Base-by-base conservation (phyloP, 1,140 invertebrate genomes). In the Papilio polyxenes region DNA sequence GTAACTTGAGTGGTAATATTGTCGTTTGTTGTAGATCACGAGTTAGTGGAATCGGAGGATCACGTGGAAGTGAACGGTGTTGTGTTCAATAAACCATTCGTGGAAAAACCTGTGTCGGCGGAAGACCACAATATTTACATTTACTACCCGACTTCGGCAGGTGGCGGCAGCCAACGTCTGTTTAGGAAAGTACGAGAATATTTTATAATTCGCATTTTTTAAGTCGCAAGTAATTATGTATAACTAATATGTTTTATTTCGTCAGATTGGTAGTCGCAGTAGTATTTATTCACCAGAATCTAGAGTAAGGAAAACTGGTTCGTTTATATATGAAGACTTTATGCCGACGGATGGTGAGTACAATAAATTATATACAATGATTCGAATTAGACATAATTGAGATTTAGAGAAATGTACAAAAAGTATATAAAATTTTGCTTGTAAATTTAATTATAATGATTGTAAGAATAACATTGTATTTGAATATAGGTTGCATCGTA, bases 111-210 rank as follows among this genome's bases (percentile, higher is more conserved):
- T 1, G 95, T 96, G 2, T 99, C 98, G 31, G 99, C 99, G 0
- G 99, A 99, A 95, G 99, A 99, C 95, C 99, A 99, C 93, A 99
- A 99, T 92, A 99, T 99, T 90, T 99, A 99, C 92, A 99, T 99
- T 88, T 99, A 99, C 94, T 99, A 99, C 95, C 99, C 99, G 0
- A 98, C 98, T 5, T 98, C 98, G 5, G 99, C 99, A n/a, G 99
- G 99, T 4, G 98, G 97, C 4, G 99, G 99, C 3, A 99, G 98
- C 92, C 99, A 99, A 92, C 95, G 98, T 87, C 95, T 99, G 62
- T 99, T 99, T 95, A 96, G 99, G 91, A 99, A 99, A 96, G 98
- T 98, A 97, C 95, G 37, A 75, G 74, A 44, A 75, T 49, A 75
- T 69, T 23, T 23, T 23, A 31, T 31, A 69, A 69, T 69, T 44